These are phyloP conservation scores for Myotis davidii DNA, from an alignment of 2,113 vertebrate species.

Conservation along the genomic window DNA sequence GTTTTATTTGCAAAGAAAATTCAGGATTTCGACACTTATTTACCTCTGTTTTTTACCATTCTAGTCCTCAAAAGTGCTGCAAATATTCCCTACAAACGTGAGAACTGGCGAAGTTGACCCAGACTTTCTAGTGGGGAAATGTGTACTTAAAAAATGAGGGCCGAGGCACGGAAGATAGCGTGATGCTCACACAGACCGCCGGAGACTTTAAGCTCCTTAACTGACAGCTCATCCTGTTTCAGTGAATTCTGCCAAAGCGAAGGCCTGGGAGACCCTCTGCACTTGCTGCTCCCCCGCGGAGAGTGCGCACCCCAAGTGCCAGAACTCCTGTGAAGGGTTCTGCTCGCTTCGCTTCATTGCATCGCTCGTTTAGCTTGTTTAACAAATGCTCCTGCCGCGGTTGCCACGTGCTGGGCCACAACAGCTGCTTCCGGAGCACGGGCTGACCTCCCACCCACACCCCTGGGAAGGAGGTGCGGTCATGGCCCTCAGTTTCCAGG, in stretches of 20 bases:
- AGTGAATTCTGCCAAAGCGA: background rate
- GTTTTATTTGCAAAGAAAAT: background rate
- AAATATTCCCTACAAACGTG: background rate
- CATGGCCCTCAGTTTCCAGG: fast-evolving
- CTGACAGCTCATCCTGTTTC: background rate
- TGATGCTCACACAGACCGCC: background rate
- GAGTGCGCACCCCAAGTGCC: fast-evolving
- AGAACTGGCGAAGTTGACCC: background rate
- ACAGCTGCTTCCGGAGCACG: background rate
- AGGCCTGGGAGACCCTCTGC: background rate
- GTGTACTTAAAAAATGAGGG: background rate
- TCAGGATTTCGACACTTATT: background rate
- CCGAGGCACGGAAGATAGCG: background rate
- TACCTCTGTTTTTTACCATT: background rate
- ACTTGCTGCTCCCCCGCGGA: fast-evolving
- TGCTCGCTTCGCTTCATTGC: fast-evolving
- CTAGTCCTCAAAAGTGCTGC: background rate
- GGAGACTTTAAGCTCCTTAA: background rate
- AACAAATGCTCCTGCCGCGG: fast-evolving
- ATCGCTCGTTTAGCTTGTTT: background rate
- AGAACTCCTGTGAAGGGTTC: fast-evolving
- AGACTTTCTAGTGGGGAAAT: background rate
- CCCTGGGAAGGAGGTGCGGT: fast-evolving
- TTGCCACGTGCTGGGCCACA: fast-evolving
- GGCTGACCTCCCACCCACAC: fast-evolving